These are phyloP conservation scores for Syngnathus scovelli DNA, from an alignment of 2,113 vertebrate species.

Conservation along the genomic window DNA sequence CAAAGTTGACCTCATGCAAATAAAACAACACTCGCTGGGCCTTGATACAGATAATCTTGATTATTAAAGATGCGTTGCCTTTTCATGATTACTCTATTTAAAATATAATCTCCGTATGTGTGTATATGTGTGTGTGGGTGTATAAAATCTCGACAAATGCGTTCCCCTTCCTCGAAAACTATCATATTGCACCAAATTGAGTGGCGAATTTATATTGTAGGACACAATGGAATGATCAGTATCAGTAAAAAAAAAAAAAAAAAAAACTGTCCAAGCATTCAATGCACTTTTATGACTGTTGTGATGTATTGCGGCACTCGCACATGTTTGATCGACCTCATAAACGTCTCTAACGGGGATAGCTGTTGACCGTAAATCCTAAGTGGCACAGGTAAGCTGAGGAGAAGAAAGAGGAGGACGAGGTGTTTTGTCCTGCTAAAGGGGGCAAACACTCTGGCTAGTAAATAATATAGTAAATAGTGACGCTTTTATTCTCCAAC, in stretches of 20 bases:
- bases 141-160: no score
- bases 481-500: conserved; percentile 54
- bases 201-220: not conserved
- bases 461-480: conserved; percentile 64
- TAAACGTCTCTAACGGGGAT: conserved; percentile 40
- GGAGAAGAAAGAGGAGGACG: not conserved
- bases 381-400: conserved; percentile 26
- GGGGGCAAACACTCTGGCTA: conserved; percentile 23
- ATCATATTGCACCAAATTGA: not conserved
- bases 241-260: not conserved
- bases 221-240: not conserved
- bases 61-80: conserved; percentile 16
- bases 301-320: conserved; percentile 41
- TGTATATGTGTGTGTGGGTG: no score
- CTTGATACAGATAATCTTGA: conserved; percentile 18
- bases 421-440: conserved; percentile 28
- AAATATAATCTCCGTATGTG: not conserved
- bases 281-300: conserved; percentile 46
- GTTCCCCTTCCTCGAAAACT: not conserved
- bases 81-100: not conserved
- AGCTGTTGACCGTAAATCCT: conserved; percentile 47
- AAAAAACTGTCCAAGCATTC: not conserved
- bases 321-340: conserved; percentile 57
- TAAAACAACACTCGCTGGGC: not conserved
- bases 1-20: conserved; percentile 18